Conservation (phyloP, 2,797 vertebrate species). For the Eurystomus glaucurus region DNA sequence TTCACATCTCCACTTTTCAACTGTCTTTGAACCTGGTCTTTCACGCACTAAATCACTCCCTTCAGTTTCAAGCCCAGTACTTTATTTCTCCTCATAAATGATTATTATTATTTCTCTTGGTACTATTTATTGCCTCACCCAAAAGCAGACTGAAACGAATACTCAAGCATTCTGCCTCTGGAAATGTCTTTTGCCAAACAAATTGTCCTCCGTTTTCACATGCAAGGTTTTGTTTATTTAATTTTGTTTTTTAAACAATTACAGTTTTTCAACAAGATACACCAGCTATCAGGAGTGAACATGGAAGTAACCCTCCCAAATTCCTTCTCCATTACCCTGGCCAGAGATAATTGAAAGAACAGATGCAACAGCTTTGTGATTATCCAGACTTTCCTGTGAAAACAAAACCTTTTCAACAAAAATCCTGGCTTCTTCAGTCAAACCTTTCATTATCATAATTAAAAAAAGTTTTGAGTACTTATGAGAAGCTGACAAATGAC, state of each 20-base stretch:
- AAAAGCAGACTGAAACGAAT: conserved; percentile 9
- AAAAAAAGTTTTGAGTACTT: conserved; percentile 44
- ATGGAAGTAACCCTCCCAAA: not conserved
- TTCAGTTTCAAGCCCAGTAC: not conserved
- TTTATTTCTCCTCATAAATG: conserved; percentile 10
- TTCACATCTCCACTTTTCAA: conserved; percentile 6
- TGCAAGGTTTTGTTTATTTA: not conserved
- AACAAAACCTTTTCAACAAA: conserved; percentile 50
- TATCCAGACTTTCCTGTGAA: conserved; percentile 18
- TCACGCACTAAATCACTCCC: not conserved
- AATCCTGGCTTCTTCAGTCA: conserved; percentile 14
- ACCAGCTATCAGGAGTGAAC: not conserved
- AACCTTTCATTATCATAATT: conserved; percentile 65
- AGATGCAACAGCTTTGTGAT: conserved; percentile 16
- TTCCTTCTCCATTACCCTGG: not conserved
- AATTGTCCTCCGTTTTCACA: not conserved
- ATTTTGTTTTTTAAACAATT: not conserved
- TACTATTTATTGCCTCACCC: conserved; percentile 17
- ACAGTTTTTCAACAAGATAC: not conserved
- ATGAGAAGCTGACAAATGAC: conserved; percentile 52
- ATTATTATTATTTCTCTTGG: conserved; percentile 14
- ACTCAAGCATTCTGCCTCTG: not conserved
- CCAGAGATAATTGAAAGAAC: conserved; percentile 27
- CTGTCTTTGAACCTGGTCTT: not conserved
- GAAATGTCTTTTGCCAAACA: not conserved